Evolutionary conservation across 1,140 invertebrate genomes (phyloP), one percentile per base, ranked within the genome.

Genomic region (Halesus radiatus): DNA sequence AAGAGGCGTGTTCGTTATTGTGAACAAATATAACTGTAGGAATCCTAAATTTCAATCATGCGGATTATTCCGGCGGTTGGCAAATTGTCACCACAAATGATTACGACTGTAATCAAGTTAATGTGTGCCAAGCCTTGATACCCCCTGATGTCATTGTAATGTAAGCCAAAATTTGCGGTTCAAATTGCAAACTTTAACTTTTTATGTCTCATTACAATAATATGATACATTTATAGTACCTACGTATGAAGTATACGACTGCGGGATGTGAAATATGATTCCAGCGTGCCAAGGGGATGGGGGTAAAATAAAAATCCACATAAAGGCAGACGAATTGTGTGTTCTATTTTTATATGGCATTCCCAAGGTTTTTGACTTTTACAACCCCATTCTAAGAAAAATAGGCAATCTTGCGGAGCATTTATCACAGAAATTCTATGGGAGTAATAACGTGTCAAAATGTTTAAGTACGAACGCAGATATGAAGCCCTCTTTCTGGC

Each of bases 281-380:
- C 32, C 32, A 37, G 7, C 32, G 32, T 8, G 32, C 32, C 58
- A 6, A 26, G 58, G 58, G 58, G 23, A 3, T 20, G 23, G 23
- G 18, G 18, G 8, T 64, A 13, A 64, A 64, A 29, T 10, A 22
- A 29, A 64, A 64, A 29, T 64, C 23, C 5, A 22, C 60, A 64
- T 64, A 64, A 64, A 64, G 13, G 20, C 15, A 64, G 60, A 64
- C 60, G 60, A 16, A 64, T 29, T 18, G 60, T 64, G 60, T 64
- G 18, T 64, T 29, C 60, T 64, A 64, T 64, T 64, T 64, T 64
- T 64, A 64, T 64, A 29, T 64, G 60, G 60, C 60, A 64, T 64
- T 23, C 23, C 60, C 60, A 23, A 29, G 20, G 20, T 23, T 64
- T 64, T 64, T 64, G 60, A 64, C 60, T 64, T 64, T 64, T 64